Conservation (phyloP, 2,113 vertebrate species). For the Puffinus mauretanicus region DNA sequence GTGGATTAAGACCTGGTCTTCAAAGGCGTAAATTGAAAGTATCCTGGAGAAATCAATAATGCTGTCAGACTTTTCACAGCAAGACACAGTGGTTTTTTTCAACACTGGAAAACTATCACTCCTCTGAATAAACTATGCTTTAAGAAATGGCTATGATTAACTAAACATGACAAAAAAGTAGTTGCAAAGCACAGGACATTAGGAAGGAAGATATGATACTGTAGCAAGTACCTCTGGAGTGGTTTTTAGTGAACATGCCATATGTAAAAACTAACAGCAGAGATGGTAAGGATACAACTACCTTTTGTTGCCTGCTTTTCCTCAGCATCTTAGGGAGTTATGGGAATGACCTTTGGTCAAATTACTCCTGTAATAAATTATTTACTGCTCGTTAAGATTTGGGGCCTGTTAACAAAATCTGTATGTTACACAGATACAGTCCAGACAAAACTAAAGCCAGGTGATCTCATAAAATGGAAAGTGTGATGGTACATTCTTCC, state of each 20-base stretch:
- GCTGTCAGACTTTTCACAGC: not conserved
- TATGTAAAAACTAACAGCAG: not conserved
- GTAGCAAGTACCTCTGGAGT: not conserved
- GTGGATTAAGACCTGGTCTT: not conserved
- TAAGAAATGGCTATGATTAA: not conserved
- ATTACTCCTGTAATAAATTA: not conserved
- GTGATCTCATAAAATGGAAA: not conserved
- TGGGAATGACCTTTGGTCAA: not conserved
- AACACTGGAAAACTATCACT: not conserved
- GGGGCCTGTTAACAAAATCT: not conserved
- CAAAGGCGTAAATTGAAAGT: not conserved
- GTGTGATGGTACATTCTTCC: not conserved
- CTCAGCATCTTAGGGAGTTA: not conserved
- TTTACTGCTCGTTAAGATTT: not conserved
- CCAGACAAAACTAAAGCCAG: not conserved
- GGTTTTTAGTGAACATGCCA: not conserved
- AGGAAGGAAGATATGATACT: not conserved
- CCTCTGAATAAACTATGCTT: not conserved
- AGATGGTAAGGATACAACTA: not conserved
- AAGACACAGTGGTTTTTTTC: not conserved
- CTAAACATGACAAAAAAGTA: not conserved
- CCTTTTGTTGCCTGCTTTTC: not conserved
- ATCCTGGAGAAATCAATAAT: not conserved
- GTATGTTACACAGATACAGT: not conserved
- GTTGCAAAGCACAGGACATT: not conserved